These are phyloP conservation scores for Smittia sp. DNA, from an alignment of 2,888 invertebrate species.

Conservation along the genomic window DNA sequence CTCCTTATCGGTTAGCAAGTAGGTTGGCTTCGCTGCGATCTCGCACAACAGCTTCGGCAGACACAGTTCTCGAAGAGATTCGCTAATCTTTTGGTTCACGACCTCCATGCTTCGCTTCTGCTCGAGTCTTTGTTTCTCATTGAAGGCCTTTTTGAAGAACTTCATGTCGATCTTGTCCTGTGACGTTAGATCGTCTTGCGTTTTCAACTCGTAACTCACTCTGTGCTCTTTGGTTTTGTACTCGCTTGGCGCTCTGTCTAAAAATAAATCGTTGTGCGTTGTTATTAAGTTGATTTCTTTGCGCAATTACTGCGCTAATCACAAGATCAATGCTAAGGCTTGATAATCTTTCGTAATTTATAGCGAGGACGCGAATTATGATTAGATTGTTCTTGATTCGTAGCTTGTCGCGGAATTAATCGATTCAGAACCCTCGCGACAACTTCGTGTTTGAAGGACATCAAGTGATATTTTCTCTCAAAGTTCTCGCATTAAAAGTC, in stretches of 20 bases:
- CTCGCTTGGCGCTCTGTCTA: neutral
- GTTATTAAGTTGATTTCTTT: neutral
- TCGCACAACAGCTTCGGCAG: conserved; percentile 54
- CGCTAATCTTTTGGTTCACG: conserved; percentile 49
- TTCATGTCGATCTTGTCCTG: conserved; percentile 23
- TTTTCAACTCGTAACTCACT: neutral
- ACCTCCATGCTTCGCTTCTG: conserved; percentile 40
- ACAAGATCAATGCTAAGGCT: neutral
- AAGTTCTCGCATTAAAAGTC: conserved; percentile 1
- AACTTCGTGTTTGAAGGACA: conserved; percentile 6
- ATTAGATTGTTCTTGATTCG: neutral
- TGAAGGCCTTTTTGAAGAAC: conserved; percentile 24
- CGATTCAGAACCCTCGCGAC: neutral
- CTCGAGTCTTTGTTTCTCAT: conserved; percentile 15
- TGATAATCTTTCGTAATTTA: neutral
- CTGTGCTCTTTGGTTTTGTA: no score
- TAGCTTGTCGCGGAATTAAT: neutral
- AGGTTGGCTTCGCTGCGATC: conserved; percentile 52
- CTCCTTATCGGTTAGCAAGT: conserved; percentile 51
- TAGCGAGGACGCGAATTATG: neutral
- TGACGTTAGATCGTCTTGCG: neutral
- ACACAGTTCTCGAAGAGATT: conserved; percentile 52
- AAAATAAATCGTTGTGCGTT: no score
- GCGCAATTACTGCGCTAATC: neutral
- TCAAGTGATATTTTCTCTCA: neutral